Base-by-base conservation (phyloP, 2,888 invertebrate species). In the Watsonalla binaria region DNA sequence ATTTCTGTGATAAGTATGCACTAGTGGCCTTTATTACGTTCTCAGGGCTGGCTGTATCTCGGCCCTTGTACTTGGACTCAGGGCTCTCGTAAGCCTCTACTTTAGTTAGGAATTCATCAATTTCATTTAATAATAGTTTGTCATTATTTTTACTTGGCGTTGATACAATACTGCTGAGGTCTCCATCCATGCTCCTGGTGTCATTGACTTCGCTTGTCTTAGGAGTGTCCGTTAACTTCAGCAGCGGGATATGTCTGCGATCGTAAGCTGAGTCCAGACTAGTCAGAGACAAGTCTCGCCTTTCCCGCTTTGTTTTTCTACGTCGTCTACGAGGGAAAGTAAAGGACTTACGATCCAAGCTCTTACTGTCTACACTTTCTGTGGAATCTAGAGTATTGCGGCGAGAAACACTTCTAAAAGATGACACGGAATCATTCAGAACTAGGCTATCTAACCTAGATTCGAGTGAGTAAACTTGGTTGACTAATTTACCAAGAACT, bases 391-490 rank as follows among this genome's bases (percentile, higher is more conserved):
- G 82, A 37, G 69, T 72, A 51, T 73, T 74, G 39, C 59, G 75
- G 51, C 68, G 74, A 2, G 72, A 66, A 56, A 68, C 58, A 7
- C 78, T 74, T 11, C 70, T 68, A 0, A 72, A 52, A 59, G 77
- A 81, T 0, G 86, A 82, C 33, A 78, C 72, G 53, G 82, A 81
- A 51, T 78, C 83, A 46, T 68, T 82, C 11, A 85, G 70, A 74
- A 88, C 90, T 51, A 91, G 80, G 56, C 75, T 84, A 72, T 86
- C 86, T 76, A 91, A 81, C 68, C 90, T 88, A 50, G 92, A 85
- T 74, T 92, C 92, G 45, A 95, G 92, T 58, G 94, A 93, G 47
- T 92, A 91, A 46, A 95, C 92, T 62, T 94, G 91, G 65, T 89
- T 91, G 50, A 93, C 92, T 47, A 95, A 92, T 64, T 94, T 86